Evolutionary conservation across 2,113 vertebrate genomes (phyloP).

Genomic region (Ammodramus savannarum): DNA sequence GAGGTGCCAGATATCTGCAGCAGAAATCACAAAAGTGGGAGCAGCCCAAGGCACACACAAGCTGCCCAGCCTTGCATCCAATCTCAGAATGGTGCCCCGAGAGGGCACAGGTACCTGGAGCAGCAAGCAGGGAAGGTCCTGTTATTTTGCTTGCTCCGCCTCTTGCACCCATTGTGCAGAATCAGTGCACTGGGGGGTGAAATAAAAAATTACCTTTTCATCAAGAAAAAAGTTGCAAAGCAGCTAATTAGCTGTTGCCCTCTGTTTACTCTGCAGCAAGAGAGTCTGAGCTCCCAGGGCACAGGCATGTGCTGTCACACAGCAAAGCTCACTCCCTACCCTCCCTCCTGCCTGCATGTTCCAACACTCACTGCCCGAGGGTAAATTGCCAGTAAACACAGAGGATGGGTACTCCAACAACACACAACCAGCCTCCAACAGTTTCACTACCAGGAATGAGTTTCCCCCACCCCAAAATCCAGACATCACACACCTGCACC

Average conservation of each 20-base stretch:
- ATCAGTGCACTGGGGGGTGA: neutral
- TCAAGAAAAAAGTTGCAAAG: neutral
- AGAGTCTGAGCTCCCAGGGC: neutral
- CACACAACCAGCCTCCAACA: neutral
- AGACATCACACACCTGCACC: neutral
- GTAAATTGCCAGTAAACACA: neutral
- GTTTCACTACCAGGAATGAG: neutral
- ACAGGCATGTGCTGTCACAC: fast-evolving
- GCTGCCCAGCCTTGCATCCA: too few relatives aligned
- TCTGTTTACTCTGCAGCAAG: neutral
- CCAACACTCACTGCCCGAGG: neutral
- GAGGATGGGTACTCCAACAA: neutral
- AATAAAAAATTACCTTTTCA: neutral
- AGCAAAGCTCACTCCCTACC: neutral
- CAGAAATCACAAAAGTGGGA: neutral
- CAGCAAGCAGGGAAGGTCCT: neutral
- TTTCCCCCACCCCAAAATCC: neutral
- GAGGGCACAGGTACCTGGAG: neutral
- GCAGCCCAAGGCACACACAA: neutral
- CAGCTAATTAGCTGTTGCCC: neutral
- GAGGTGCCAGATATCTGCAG: neutral
- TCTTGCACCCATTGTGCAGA: neutral
- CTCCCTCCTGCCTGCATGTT: neutral
- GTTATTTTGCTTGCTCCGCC: neutral
- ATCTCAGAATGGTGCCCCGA: fast-evolving